Evolutionary conservation across 2,888 invertebrate species (phyloP).

Genomic region (Cantharis lateralis): DNA sequence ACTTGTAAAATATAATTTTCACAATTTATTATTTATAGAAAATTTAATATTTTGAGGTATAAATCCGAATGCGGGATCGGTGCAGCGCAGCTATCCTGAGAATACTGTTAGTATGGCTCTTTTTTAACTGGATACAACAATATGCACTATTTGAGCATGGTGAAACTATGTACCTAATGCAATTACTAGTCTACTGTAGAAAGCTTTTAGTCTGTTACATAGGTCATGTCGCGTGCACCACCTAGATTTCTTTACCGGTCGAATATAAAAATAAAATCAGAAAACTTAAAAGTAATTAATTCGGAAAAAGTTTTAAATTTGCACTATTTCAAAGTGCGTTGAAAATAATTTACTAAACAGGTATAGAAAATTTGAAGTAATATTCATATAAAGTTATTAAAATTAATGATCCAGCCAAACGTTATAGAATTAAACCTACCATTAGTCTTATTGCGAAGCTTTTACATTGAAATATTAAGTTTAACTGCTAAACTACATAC

Average conservation of each 20-base stretch:
- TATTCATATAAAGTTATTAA: neutral
- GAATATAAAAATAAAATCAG: neutral
- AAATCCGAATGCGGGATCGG: neutral
- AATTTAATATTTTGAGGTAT: neutral
- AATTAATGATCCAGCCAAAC: neutral
- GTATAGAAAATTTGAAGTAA: neutral
- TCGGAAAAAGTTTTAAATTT: neutral
- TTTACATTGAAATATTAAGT: neutral
- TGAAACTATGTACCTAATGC: neutral
- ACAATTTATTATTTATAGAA: neutral
- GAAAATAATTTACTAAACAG: neutral
- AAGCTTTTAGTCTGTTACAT: neutral
- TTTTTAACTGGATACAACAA: neutral
- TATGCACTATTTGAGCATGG: neutral
- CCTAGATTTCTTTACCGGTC: too few relatives aligned
- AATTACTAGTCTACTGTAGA: neutral
- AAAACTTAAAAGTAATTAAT: neutral
- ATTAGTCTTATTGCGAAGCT: neutral
- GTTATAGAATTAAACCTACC: neutral
- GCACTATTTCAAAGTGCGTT: neutral
- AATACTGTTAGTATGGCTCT: neutral
- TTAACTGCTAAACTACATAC: neutral
- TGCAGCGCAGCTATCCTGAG: neutral
- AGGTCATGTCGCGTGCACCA: neutral
- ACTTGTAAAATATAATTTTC: neutral